Evolutionary conservation across 2,113 vertebrate species (phyloP), one percentile per base, ranked within the genome.

Genomic region (Anser cygnoides): DNA sequence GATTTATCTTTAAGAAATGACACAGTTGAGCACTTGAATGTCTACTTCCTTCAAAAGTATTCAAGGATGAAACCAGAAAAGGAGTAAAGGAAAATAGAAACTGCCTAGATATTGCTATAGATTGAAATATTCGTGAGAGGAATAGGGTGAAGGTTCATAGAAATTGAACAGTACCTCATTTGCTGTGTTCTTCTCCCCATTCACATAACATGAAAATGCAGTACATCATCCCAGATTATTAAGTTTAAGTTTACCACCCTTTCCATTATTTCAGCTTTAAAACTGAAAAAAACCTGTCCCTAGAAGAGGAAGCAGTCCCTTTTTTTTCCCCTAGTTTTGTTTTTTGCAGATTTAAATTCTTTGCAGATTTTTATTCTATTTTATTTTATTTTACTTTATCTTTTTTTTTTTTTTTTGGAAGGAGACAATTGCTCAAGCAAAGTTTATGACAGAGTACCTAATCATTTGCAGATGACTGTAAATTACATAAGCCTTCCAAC

Each of bases 181-280:
- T 33, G 0, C 22, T 66, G 26, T 23, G 4, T 59, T 80, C 65
- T 91, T 93, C 50, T 92, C 31, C 26, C 22, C 62, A 26, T 81
- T 93, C 79, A 78, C 13, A 3, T 83, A 78, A 77, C 2, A 17
- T 44, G 29, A 93, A 96, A 93, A 90, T 55, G 33, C 25, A 65
- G 26, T 88, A 96, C 79, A 35, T 88, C 79, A 86, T 90, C 65
- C 66, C 87, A 19, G 5, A 3, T 84, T 91, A 80, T 87, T 93
- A 72, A 20, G 29, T 66, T 95, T 74, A 91, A 84, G 21, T 50
- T 57, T 86, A 83, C n/a, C 57, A 86, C 55, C 72, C 88, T 52
- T 39, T 95, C 46, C 11, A 26, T 82, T 83, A 41, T 74, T 91
- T 87, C 54, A 66, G 22, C 39, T 94, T 73, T 49, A 70, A 82